Evolutionary conservation across 2,797 vertebrate species (phyloP).

Genomic region (Gephyroberyx darwinii): DNA sequence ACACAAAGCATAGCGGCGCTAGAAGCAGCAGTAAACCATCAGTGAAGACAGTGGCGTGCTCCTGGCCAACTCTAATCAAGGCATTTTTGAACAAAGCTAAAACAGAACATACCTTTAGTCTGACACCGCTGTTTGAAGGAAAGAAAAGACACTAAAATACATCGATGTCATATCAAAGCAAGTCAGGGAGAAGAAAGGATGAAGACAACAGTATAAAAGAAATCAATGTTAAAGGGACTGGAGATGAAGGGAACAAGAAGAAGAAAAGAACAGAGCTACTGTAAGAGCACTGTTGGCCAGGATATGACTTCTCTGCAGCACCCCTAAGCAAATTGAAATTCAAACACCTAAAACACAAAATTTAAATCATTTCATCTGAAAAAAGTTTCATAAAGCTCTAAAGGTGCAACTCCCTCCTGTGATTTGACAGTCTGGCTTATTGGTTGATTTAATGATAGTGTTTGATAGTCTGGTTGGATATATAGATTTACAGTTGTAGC

Average conservation of each 20-base stretch:
- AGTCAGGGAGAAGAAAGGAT: conserved; percentile 44
- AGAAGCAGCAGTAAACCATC: conserved; percentile 47
- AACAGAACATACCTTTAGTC: conserved; percentile 70
- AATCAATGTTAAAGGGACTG: conserved; percentile 54
- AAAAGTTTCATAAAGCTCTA: conserved; percentile 13
- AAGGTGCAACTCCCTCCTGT: conserved; percentile 14
- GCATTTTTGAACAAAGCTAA: conserved; percentile 66
- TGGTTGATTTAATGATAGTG: conserved; percentile 35
- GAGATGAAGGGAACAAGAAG: conserved; percentile 29
- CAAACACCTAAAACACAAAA: conserved; percentile 18
- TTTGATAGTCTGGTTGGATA: conserved; percentile 15
- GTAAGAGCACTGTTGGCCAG: conserved; percentile 18
- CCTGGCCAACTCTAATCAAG: conserved; percentile 67
- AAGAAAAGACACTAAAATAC: conserved; percentile 60
- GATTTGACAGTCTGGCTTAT: conserved; percentile 26
- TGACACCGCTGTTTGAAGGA: conserved; percentile 68
- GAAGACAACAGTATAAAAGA: conserved; percentile 45
- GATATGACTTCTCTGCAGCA: conserved; percentile 24
- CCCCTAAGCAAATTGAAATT: conserved; percentile 26
- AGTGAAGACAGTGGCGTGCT: conserved; percentile 47
- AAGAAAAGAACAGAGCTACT: conserved; percentile 14
- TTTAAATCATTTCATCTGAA: conserved; percentile 29
- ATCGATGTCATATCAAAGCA: conserved; percentile 59
- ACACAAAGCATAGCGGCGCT: conserved; percentile 58
- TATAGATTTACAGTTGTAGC: not conserved